These are phyloP conservation scores for Piscicola geometra DNA, from an alignment of 2,888 invertebrate species.

Conservation along the genomic window DNA sequence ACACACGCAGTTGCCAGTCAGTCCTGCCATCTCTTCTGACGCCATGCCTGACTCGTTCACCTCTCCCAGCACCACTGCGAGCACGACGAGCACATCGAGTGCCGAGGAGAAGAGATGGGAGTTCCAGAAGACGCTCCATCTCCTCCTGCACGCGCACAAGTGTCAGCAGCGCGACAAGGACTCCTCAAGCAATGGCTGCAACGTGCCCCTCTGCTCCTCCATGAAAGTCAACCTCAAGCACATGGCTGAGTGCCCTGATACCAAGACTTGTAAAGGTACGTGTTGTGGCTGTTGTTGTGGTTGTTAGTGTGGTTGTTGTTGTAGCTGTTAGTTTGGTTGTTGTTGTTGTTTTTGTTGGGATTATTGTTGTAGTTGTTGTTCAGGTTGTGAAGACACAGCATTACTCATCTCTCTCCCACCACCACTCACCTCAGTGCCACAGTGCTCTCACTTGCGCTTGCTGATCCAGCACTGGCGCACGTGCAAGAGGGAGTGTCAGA, in stretches of 20 bases:
- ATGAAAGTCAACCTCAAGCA: constrained; percentile 98
- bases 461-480: constrained; percentile 99
- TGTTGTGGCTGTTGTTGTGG: neutral
- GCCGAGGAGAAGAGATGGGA: constrained; percentile 53
- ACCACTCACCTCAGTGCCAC: constrained; percentile 72
- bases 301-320: neutral
- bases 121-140: constrained; percentile 93
- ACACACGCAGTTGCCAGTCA: constrained; percentile 27
- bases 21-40: constrained; percentile 30
- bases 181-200: constrained; percentile 60
- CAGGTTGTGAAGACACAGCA: constrained; percentile 4
- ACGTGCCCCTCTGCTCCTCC: constrained; percentile 93
- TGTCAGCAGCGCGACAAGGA: constrained; percentile 85
- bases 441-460: constrained; percentile 95
- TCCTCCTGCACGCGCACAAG: constrained; percentile 95
- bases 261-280: constrained; percentile 59
- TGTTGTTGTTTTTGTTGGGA: neutral
- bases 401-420: no score
- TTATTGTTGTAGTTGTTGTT: neutral
- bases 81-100: neutral
- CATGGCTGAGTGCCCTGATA: constrained; percentile 93
- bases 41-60: neutral
- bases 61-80: constrained; percentile 7
- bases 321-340: neutral
- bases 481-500: constrained; percentile 92